Evolutionary conservation across 1,140 invertebrate genomes (phyloP).

Genomic region (Monomorium pharaonis): DNA sequence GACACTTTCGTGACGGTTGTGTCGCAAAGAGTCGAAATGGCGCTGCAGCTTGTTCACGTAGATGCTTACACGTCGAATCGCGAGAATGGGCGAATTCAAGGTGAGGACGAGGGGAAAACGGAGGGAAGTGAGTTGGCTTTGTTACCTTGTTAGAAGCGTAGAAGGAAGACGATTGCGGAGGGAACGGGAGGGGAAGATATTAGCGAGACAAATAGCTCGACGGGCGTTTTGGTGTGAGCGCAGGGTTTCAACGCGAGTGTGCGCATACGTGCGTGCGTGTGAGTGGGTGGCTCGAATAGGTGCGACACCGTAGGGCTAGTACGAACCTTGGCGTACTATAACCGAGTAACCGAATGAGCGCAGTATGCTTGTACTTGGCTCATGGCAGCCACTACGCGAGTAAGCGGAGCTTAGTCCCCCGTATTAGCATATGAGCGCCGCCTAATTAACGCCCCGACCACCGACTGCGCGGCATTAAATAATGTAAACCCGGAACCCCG

Average conservation of each 20-base stretch:
- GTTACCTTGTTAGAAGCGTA: constrained; percentile 72
- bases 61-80: constrained; percentile 72
- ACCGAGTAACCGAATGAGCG: constrained; percentile 71
- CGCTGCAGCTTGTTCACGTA: constrained; percentile 69
- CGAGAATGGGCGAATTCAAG: constrained; percentile 15
- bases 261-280: constrained; percentile 64
- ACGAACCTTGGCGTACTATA: constrained; percentile 61
- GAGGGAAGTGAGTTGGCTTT: constrained; percentile 66
- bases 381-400: constrained; percentile 77
- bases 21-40: not conserved
- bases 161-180: constrained; percentile 67
- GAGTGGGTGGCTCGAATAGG: constrained; percentile 58
- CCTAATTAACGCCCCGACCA: constrained; percentile 81
- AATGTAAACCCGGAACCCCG: constrained; percentile 76
- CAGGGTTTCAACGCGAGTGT: constrained; percentile 70
- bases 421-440: constrained; percentile 82
- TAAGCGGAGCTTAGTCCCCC: constrained; percentile 82
- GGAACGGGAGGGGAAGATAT: constrained; percentile 71
- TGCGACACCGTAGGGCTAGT: constrained; percentile 54
- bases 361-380: constrained; percentile 79
- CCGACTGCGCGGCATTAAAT: constrained; percentile 72
- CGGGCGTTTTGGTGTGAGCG: constrained; percentile 77
- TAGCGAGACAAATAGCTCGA: constrained; percentile 81
- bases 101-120: not conserved
- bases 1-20: not conserved